phyloP scores from a whole-genome alignment of 2,797 vertebrate species.

The Sitta carolinensis region DNA sequence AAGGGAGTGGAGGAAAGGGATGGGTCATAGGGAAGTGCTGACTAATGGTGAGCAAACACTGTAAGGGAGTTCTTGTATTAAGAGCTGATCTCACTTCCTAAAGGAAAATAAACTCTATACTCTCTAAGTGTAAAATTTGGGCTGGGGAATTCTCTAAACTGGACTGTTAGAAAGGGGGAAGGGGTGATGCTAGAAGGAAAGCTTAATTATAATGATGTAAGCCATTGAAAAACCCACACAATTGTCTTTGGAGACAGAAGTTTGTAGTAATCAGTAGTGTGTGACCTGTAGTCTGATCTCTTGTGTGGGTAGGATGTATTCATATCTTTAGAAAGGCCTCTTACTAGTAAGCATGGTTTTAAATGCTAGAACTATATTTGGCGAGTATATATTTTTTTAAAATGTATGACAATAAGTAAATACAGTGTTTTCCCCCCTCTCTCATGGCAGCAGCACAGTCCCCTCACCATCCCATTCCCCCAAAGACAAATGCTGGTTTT shows the following conservation, averaged over 20 bases:
- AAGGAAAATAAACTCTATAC: neutral
- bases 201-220: neutral
- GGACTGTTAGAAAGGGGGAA: neutral
- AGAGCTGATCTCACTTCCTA: neutral
- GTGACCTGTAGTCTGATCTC: neutral
- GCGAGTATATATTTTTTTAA: neutral
- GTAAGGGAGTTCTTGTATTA: neutral
- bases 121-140: neutral
- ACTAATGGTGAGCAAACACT: conserved; percentile 40
- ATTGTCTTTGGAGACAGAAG: neutral
- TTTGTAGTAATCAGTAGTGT: neutral
- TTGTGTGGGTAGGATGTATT: neutral
- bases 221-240: neutral
- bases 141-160: neutral
- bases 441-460: neutral
- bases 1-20: conserved; percentile 40
- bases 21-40: conserved; percentile 42
- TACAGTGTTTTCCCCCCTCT: neutral
- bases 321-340: neutral
- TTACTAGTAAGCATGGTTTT: neutral
- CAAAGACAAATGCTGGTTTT: neutral
- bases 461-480: neutral
- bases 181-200: neutral
- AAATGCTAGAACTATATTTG: neutral
- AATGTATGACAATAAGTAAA: neutral